Percentiles rank a stretch among this genome's conserved stretches.
Conservation (phyloP, 2,888 invertebrate genomes). For the Amiota mariae region DNA sequence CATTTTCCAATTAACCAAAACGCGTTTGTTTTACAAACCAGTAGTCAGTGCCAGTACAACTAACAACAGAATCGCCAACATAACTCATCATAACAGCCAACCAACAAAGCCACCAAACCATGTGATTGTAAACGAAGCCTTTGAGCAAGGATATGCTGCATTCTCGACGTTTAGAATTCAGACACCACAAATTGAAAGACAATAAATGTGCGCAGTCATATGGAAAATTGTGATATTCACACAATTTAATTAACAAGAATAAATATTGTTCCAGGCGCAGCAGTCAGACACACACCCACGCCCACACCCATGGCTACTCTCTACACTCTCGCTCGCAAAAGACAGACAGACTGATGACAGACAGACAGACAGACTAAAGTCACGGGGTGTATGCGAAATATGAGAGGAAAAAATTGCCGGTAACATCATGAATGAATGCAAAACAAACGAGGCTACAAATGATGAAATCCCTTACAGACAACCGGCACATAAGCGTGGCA, state of each 20-base stretch:
- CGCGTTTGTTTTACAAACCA: conserved; percentile 44
- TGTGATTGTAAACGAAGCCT: no score
- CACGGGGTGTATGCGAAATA: conserved; percentile 57
- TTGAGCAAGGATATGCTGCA: no score
- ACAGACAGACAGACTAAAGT: conserved; percentile 40
- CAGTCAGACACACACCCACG: conserved; percentile 40
- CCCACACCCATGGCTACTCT: no score
- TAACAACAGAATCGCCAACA: conserved; percentile 20
- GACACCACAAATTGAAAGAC: conserved; percentile 69
- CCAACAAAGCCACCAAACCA: conserved; percentile 9
- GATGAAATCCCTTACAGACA: conserved; percentile 51
- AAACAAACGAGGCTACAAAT: conserved; percentile 51
- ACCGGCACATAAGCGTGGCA: conserved; percentile 14
- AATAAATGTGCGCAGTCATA: conserved; percentile 70
- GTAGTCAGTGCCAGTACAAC: conserved; percentile 31
- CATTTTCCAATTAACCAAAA: conserved; percentile 20
- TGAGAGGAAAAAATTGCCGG: conserved; percentile 23
- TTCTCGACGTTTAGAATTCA: conserved; percentile 27
- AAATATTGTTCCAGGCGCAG: conserved; percentile 70
- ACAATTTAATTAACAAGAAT: conserved; percentile 74
- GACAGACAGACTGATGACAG: conserved; percentile 63
- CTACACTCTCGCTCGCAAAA: conserved; percentile 35
- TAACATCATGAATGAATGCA: conserved; percentile 53
- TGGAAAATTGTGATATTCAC: conserved; percentile 73
- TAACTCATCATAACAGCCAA: conserved; percentile 16